Conservation (phyloP, 2,797 vertebrate species). For the Acipenser transmontanus region DNA sequence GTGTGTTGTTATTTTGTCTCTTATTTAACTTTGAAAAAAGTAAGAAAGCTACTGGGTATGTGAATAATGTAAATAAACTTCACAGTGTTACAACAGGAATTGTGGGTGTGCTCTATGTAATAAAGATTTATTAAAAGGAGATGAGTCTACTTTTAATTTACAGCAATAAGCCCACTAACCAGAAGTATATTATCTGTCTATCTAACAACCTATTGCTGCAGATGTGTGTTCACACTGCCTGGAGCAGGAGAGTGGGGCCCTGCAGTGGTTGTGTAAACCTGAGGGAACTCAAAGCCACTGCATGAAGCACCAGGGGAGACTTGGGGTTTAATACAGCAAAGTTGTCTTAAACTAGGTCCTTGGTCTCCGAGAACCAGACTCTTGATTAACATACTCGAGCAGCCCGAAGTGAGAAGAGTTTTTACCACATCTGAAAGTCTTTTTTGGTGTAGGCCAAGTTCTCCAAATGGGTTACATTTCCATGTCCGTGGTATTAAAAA, state of each 20-base stretch:
- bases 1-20: conserved; percentile 51
- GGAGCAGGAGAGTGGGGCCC: no score
- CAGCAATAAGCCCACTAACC: conserved; percentile 23
- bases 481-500: no score
- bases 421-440: no score
- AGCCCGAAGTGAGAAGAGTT: no score
- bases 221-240: conserved; percentile 33
- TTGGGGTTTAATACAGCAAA: no score
- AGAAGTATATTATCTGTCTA: conserved; percentile 35
- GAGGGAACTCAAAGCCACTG: background rate
- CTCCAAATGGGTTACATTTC: no score
- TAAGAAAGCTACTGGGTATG: conserved; percentile 70
- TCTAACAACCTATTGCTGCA: conserved; percentile 29
- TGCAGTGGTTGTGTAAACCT: conserved; percentile 36
- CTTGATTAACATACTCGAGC: no score
- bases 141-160: conserved; percentile 27
- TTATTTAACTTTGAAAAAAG: conserved; percentile 80
- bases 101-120: conserved; percentile 32
- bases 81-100: conserved; percentile 33
- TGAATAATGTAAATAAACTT: conserved; percentile 95
- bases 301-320: no score
- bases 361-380: no score
- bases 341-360: no score
- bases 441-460: no score
- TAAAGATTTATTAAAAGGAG: conserved; percentile 43